These are phyloP conservation scores for Chelonus insularis DNA, from an alignment of 1,140 invertebrate species.

Conservation along the genomic window DNA sequence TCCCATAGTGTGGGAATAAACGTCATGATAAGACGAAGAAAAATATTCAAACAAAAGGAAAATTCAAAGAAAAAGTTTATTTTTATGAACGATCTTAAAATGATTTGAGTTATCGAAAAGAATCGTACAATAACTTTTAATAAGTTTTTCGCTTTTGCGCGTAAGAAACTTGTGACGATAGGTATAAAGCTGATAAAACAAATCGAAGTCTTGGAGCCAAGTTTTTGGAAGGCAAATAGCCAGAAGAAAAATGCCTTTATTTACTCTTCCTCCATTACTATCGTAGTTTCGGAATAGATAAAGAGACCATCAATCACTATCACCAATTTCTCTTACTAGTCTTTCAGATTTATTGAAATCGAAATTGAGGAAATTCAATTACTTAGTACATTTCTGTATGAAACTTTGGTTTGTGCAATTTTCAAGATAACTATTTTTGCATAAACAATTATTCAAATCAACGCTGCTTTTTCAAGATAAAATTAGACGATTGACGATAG, in stretches of 20 bases:
- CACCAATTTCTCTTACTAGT: not conserved
- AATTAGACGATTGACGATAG: no score
- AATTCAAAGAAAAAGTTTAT: constrained; percentile 10
- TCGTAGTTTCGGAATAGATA: not conserved
- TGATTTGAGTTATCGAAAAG: constrained; percentile 6
- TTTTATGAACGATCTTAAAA: not conserved
- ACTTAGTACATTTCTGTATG: not conserved
- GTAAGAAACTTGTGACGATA: not conserved
- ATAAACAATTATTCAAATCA: no score
- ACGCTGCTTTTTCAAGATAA: no score
- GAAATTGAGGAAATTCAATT: constrained; percentile 2
- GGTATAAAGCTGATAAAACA: constrained; percentile 3
- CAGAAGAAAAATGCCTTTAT: constrained; percentile 12
- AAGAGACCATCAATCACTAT: constrained; percentile 9
- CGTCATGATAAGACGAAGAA: not conserved
- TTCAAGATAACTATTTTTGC: no score
- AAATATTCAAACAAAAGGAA: not conserved
- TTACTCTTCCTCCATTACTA: constrained; percentile 6
- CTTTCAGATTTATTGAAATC: not conserved
- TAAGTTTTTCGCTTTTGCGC: constrained; percentile 17
- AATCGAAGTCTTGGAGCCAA: not conserved
- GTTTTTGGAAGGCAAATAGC: constrained; percentile 7
- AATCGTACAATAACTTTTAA: constrained; percentile 11
- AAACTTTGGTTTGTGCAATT: no score
- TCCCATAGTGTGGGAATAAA: not conserved